These are phyloP conservation scores for Zaprionus capensis DNA, from an alignment of 1,140 invertebrate genomes.

Conservation along the genomic window DNA sequence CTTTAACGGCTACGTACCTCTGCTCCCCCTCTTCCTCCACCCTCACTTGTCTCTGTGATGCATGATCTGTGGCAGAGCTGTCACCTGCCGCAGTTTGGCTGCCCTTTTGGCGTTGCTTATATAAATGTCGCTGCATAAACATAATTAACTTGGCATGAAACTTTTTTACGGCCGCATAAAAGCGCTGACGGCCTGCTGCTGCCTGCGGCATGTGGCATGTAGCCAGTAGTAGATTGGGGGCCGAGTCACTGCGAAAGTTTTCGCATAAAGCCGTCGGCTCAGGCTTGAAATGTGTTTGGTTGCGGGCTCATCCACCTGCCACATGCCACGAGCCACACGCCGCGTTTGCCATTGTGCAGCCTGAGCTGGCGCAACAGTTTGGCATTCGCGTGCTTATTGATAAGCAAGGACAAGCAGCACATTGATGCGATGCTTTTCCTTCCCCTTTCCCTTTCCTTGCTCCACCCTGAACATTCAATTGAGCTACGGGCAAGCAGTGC, in stretches of 20 bases:
- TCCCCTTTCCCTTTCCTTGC: slow-evolving; percentile 33
- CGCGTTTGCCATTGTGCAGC: slow-evolving; percentile 3
- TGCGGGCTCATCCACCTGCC: slow-evolving; percentile 18
- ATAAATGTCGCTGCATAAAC: slow-evolving; percentile 73
- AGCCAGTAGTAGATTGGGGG: neutral
- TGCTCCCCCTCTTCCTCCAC: slow-evolving; percentile 11
- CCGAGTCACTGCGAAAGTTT: slow-evolving; percentile 28
- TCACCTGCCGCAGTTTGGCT: slow-evolving; percentile 13
- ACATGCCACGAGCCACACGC: neutral
- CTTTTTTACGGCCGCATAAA: slow-evolving; percentile 70
- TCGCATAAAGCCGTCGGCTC: slow-evolving; percentile 36
- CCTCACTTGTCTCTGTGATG: slow-evolving; percentile 39
- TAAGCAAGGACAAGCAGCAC: slow-evolving; percentile 54
- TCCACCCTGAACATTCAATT: slow-evolving; percentile 48
- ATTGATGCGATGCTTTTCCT: slow-evolving; percentile 40
- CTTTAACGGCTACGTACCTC: neutral
- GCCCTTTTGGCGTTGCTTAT: slow-evolving; percentile 67
- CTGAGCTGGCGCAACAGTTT: slow-evolving; percentile 61
- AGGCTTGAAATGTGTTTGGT: slow-evolving; percentile 24
- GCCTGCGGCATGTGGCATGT: slow-evolving; percentile 1
- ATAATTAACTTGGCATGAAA: slow-evolving; percentile 72
- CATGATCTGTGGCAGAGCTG: slow-evolving; percentile 27
- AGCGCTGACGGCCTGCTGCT: slow-evolving; percentile 30
- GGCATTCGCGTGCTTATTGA: slow-evolving; percentile 51
- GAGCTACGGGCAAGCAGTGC: slow-evolving; percentile 52